These are phyloP conservation scores for Jordanella pulchra DNA, from an alignment of 2,797 vertebrate genomes.

Conservation along the genomic window DNA sequence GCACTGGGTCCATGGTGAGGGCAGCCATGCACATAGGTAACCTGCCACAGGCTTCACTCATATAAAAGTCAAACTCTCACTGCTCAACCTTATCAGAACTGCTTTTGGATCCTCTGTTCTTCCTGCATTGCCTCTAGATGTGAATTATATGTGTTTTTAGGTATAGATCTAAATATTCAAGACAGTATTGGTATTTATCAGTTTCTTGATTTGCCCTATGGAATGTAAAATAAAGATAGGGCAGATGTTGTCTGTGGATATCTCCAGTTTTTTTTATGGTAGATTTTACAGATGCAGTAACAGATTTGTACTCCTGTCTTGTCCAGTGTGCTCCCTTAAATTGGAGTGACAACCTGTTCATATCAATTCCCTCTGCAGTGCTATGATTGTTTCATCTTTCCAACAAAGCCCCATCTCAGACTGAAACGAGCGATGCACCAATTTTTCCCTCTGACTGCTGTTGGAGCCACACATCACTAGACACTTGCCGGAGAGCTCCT, in stretches of 20 bases:
- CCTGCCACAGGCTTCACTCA: slow-evolving; percentile 69
- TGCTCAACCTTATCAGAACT: slow-evolving; percentile 46
- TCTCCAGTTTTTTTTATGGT: neutral
- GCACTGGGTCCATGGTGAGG: slow-evolving; percentile 72
- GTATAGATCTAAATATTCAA: slow-evolving; percentile 28
- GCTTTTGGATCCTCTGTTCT: slow-evolving; percentile 12
- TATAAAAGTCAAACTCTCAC: slow-evolving; percentile 55
- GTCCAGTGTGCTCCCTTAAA: slow-evolving; percentile 16
- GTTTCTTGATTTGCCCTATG: slow-evolving; percentile 11
- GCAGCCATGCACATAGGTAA: slow-evolving; percentile 65
- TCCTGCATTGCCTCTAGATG: slow-evolving; percentile 14
- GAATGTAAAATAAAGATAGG: slow-evolving; percentile 34
- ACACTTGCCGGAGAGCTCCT: slow-evolving; percentile 31
- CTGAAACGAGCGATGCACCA: slow-evolving; percentile 35
- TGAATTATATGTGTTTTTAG: slow-evolving; percentile 10
- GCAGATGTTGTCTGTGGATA: slow-evolving; percentile 38
- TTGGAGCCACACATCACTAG: slow-evolving; percentile 23
- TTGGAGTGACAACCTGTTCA: slow-evolving; percentile 54
- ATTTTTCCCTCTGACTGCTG: slow-evolving; percentile 22
- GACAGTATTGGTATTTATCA: slow-evolving; percentile 30
- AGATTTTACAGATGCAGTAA: slow-evolving; percentile 31
- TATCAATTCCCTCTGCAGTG: slow-evolving; percentile 38
- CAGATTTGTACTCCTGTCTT: slow-evolving; percentile 40
- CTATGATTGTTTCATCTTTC: slow-evolving; percentile 41
- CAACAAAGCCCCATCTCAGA: slow-evolving; percentile 20